Base-by-base conservation (phyloP, 2,113 vertebrate species). In the Plecturocebus donacophilus region DNA sequence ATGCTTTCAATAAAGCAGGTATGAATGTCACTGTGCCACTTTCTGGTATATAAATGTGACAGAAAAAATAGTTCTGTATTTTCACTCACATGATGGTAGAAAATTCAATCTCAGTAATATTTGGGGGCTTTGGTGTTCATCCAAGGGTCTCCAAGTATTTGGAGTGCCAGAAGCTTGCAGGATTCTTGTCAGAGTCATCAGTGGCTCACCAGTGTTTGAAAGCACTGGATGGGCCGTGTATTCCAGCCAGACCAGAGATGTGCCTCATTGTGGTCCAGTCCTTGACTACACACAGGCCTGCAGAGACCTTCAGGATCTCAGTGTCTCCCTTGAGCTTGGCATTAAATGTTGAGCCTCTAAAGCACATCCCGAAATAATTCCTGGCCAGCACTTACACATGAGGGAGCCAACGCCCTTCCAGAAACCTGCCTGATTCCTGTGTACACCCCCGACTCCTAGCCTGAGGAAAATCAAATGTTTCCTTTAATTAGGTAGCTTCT, bases 221-320 rank as follows among this genome's bases (percentile, higher is more conserved):
- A 47, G 58, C 38, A 8, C 84, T 42, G 4, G 12, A 47, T 23
- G 54, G 47, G 56, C 32, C 23, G 2, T 14, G 4, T 54, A 23
- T 10, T 40, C 66, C 25, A 40, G 68, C 54, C n/a, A 54, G 42
- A 77, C 3, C 52, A n/a, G 73, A 77, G 40, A 73, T 16, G 40
- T 1, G n/a, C 8, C 2, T 75, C 25, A 0, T 1, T 47, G 32
- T 38, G 21, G 30, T 35, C n/a, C 12, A 17, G 30, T 52, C 2
- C 11, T 86, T 12, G 21, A 10, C 14, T 30, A 25, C 49, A 30
- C 61, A 35, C 32, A 47, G 40, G 32, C 73, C 32, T 40, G 27
- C 13, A 19, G 42, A 40, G 64, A 54, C 38, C 71, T 49, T 19
- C 14, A 10, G 21, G 52, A 20, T 6, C 42, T 79, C 68, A 25